Conservation (phyloP, 2,113 vertebrate genomes). For the Dasyurus viverrinus region DNA sequence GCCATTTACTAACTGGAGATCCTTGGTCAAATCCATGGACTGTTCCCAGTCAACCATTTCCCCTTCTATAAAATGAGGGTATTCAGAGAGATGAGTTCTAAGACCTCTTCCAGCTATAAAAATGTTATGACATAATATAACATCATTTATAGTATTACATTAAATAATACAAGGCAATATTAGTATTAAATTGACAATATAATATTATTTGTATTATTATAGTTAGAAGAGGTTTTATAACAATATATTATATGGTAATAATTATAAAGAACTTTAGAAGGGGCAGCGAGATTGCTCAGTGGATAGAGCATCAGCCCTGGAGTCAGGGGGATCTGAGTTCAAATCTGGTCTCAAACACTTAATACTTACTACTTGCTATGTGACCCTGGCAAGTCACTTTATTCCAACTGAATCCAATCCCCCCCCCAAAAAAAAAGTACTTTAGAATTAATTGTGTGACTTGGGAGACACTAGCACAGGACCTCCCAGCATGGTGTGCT, state of each 20-base stretch:
- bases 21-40: background rate
- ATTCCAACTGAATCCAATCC: too few relatives aligned
- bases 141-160: background rate
- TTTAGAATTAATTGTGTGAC: too few relatives aligned
- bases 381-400: too few relatives aligned
- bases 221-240: background rate
- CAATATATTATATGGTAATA: background rate
- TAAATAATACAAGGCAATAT: background rate
- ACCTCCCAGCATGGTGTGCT: too few relatives aligned
- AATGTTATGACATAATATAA: background rate
- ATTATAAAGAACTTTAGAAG: too few relatives aligned
- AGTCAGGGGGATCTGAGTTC: too few relatives aligned
- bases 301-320: too few relatives aligned
- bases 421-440: too few relatives aligned
- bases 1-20: background rate
- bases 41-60: background rate
- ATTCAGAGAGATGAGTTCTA: background rate
- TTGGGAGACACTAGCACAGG: too few relatives aligned
- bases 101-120: background rate
- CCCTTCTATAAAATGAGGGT: background rate
- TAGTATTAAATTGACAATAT: background rate
- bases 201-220: background rate
- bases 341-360: too few relatives aligned
- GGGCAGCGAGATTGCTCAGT: too few relatives aligned
- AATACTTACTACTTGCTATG: too few relatives aligned